Percentiles rank a stretch among this genome's conserved stretches.
Conservation (phyloP, 53 echinoderm and acorn worm genomes). For the Patiria pectinifera region DNA sequence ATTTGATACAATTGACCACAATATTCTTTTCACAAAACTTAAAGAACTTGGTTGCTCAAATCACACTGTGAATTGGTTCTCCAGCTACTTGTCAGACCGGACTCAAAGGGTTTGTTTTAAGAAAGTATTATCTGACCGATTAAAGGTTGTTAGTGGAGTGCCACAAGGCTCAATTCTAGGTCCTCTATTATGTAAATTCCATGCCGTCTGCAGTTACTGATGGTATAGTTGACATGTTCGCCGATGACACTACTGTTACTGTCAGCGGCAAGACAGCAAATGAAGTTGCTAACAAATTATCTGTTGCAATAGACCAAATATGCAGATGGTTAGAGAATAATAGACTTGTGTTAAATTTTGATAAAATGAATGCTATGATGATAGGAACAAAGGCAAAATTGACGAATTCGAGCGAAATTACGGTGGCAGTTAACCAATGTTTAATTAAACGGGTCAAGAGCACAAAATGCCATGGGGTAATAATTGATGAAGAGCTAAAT, state of each 20-base stretch:
- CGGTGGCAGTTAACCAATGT: background rate
- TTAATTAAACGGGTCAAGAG: constrained; percentile 9
- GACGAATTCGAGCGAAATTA: background rate
- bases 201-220: constrained; percentile 3
- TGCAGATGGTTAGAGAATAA: constrained; percentile 14
- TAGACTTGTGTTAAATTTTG: constrained; percentile 2
- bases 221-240: constrained; percentile 20
- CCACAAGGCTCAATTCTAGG: constrained; percentile 34
- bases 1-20: constrained; percentile 19
- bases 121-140: background rate
- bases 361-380: constrained; percentile 36
- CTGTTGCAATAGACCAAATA: constrained; percentile 6
- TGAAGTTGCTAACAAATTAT: constrained; percentile 8
- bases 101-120: constrained; percentile 14
- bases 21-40: background rate
- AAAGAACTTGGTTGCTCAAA: constrained; percentile 4
- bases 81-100: background rate
- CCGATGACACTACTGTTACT: constrained; percentile 39
- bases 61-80: background rate
- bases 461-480: constrained; percentile 27
- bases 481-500: constrained; percentile 42
- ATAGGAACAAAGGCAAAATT: constrained; percentile 25
- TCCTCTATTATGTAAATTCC: constrained; percentile 42
- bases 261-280: background rate
- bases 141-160: constrained; percentile 11